phyloP scores from a whole-genome alignment of 2,888 invertebrate genomes.

The Melolontha melolontha region DNA sequence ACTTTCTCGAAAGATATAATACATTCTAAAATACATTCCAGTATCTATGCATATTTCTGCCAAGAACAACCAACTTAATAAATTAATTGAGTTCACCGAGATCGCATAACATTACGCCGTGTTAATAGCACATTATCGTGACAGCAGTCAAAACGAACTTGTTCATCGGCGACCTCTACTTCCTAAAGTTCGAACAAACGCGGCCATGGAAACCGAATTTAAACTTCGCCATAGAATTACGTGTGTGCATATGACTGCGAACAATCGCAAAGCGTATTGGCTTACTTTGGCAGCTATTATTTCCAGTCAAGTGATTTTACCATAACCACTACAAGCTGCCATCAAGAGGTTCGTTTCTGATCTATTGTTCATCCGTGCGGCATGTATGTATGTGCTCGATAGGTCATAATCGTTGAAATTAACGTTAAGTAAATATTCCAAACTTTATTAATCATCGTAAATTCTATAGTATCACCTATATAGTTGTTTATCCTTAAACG shows the following conservation, averaged over 20 bases:
- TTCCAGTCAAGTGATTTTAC: constrained; percentile 21
- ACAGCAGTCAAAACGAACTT: no score
- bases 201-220: constrained; percentile 7
- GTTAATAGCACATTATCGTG: no score
- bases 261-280: constrained; percentile 31
- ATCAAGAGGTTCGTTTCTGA: constrained; percentile 20
- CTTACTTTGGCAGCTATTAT: constrained; percentile 30
- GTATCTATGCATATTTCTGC: no score
- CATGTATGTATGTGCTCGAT: constrained; percentile 4
- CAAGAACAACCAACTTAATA: no score
- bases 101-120: no score
- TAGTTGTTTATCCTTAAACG: no score
- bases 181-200: not conserved
- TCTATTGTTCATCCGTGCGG: constrained; percentile 13
- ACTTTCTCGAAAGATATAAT: no score
- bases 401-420: constrained; percentile 18
- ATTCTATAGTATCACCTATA: not conserved
- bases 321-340: constrained; percentile 15
- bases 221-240: constrained; percentile 18
- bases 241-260: constrained; percentile 27
- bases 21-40: no score
- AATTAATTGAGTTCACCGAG: no score
- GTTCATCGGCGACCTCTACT: constrained; percentile 2
- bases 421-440: constrained; percentile 19
- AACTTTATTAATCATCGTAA: constrained; percentile 1